Base-by-base conservation (phyloP, 2,888 invertebrate species). In the Nephrocerus scutellatus region DNA sequence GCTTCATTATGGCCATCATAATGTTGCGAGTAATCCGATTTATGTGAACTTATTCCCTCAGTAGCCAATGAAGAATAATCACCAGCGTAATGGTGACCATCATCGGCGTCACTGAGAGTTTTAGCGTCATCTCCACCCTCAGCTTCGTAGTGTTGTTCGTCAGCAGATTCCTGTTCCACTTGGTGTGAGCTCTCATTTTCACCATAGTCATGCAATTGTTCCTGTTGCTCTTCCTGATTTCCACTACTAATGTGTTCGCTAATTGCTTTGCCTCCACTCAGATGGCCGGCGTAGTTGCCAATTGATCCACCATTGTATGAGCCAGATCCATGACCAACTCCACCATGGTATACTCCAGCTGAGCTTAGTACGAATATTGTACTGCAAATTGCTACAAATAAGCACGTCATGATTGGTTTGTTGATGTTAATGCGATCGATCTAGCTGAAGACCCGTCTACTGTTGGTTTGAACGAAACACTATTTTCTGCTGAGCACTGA, bases 271-370 rank as follows among this genome's bases (percentile, higher is more conserved):
- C 57, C 57, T 8, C 50, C 57, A 12, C 49, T 52, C 9, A 53
- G 13, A 2, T 46, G 46, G 8, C 57, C 60, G 14, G 54, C 60
- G 35, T 57, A 59, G 44, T 19, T 49, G 31, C 57, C 60, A 38
- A 57, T 30, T 3, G 52, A 28, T 0, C 57, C 59, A 22, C 57
- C 47, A 5, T 55, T 39, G 21, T 53, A 57, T 0, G 43, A 21
- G 6, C 49, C 50, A 6, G 50, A 25, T 6, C 51, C 52, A 20
- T n/a, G n/a, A n/a, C n/a, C n/a, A n/a, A n/a, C n/a, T n/a, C n/a
- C n/a, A n/a, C n/a, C n/a, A n/a, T n/a, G n/a, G n/a, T n/a, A n/a
- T n/a, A n/a, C n/a, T n/a, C n/a, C n/a, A n/a, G n/a, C n/a, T n/a
- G n/a, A n/a, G n/a, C n/a, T n/a, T n/a, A n/a, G n/a, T n/a, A n/a